phyloP scores from a whole-genome alignment of 1,140 invertebrate species.

The Drosophila nannoptera region DNA sequence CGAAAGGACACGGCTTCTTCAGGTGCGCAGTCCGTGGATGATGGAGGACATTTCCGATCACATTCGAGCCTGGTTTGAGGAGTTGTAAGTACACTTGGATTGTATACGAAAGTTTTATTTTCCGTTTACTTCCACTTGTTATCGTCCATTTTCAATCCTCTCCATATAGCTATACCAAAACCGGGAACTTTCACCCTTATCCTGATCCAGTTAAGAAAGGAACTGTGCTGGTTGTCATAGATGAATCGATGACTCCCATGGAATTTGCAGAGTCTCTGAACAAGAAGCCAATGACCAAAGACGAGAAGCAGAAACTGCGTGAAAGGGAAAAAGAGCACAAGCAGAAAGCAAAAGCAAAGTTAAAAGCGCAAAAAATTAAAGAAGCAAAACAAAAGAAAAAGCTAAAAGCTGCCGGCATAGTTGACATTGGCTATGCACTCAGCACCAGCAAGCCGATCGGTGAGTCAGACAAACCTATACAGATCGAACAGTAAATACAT shows the following conservation, averaged over 20 bases:
- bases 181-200: conserved; percentile 81
- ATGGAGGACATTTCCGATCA: conserved; percentile 86
- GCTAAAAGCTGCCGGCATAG: conserved; percentile 73
- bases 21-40: conserved; percentile 81
- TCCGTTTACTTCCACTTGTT: too few relatives aligned
- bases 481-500: too few relatives aligned
- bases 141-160: not conserved
- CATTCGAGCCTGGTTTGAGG: conserved; percentile 84
- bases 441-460: conserved; percentile 56
- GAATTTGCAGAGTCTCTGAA: conserved; percentile 79
- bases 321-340: conserved; percentile 63
- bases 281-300: conserved; percentile 72
- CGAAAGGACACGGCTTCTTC: conserved; percentile 81
- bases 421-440: conserved; percentile 57
- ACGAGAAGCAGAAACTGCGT: conserved; percentile 60
- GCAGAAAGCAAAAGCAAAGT: conserved; percentile 56
- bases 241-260: conserved; percentile 80
- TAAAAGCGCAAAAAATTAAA: conserved; percentile 59
- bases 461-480: conserved; percentile 5
- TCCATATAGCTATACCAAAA: conserved; percentile 76
- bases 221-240: conserved; percentile 80
- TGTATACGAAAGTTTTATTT: not conserved
- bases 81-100: conserved; percentile 80
- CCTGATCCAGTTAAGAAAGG: conserved; percentile 81
- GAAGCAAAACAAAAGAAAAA: conserved; percentile 66